phyloP scores from a whole-genome alignment of 2,888 invertebrate genomes.

The Latheticus oryzae region DNA sequence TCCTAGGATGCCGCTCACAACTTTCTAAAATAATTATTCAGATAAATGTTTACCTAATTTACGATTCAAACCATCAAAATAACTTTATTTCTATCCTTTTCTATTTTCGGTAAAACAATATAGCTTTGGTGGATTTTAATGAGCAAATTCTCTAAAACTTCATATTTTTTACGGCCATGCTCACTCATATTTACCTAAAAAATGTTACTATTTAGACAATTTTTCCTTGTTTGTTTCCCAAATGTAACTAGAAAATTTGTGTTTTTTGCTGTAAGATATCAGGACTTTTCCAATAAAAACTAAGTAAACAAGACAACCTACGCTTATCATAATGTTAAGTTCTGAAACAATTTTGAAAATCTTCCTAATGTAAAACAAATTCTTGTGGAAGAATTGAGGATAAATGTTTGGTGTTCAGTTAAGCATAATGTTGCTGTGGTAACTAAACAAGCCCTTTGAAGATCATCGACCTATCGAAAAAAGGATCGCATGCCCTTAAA shows the following conservation, averaged over 20 bases:
- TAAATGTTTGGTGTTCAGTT: no score
- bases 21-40: conserved; percentile 45
- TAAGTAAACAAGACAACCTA: no score
- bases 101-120: conserved; percentile 45
- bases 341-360: no score
- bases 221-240: no score
- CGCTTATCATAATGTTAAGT: no score
- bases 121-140: conserved; percentile 47
- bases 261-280: no score
- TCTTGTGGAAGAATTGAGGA: no score
- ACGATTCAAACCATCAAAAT: background rate
- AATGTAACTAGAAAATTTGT: no score
- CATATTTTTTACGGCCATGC: conserved; percentile 45
- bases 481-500: conserved; percentile 29
- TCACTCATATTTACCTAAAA: conserved; percentile 28
- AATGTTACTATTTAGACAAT: no score
- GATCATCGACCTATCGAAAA: conserved; percentile 47
- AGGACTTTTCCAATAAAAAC: no score
- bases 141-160: conserved; percentile 50
- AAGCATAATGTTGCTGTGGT: conserved; percentile 47
- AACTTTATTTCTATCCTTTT: conserved; percentile 46
- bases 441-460: conserved; percentile 45
- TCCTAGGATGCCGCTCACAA: conserved; percentile 49
- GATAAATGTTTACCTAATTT: background rate
- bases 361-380: no score